phyloP scores from a whole-genome alignment of 2,113 vertebrate species.

The Periophthalmus modestus region DNA sequence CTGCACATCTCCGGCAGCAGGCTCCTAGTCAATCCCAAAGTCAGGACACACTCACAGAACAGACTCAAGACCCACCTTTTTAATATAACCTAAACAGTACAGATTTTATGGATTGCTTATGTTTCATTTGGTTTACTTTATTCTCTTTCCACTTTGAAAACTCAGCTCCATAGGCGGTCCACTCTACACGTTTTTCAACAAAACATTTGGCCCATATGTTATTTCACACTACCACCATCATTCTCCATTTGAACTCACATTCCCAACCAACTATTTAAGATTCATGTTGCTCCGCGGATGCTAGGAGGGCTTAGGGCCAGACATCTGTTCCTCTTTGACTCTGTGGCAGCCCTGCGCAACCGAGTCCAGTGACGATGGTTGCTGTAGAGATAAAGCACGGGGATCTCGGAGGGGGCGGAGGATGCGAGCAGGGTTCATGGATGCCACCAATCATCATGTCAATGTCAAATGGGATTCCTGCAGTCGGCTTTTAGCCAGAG shows the following conservation, averaged over 20 bases:
- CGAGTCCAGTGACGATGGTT: slow-evolving; percentile 16
- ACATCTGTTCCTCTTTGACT: slow-evolving; percentile 39
- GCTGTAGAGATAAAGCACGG: slow-evolving; percentile 20
- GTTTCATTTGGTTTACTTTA: not conserved
- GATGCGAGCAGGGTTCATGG: slow-evolving; percentile 33
- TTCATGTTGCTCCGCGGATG: slow-evolving; percentile 15
- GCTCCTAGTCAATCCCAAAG: too few relatives aligned
- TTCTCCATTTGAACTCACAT: not conserved
- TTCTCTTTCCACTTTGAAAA: not conserved
- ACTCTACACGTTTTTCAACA: not conserved
- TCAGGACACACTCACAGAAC: not conserved
- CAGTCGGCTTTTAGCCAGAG: slow-evolving; percentile 39
- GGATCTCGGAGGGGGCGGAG: slow-evolving; percentile 30
- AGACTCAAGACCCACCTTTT: too few relatives aligned
- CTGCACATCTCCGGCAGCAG: too few relatives aligned
- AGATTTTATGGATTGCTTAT: not conserved
- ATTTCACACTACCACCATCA: not conserved
- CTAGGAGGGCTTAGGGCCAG: slow-evolving; percentile 37
- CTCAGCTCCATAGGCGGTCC: not conserved
- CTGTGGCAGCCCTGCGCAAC: slow-evolving; percentile 21
- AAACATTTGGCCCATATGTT: not conserved
- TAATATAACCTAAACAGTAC: not conserved
- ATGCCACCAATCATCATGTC: slow-evolving; percentile 59
- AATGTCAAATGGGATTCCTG: slow-evolving; percentile 34
- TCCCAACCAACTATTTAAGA: not conserved